Conservation (phyloP, 2,888 invertebrate species). For the Cantharis lateralis region DNA sequence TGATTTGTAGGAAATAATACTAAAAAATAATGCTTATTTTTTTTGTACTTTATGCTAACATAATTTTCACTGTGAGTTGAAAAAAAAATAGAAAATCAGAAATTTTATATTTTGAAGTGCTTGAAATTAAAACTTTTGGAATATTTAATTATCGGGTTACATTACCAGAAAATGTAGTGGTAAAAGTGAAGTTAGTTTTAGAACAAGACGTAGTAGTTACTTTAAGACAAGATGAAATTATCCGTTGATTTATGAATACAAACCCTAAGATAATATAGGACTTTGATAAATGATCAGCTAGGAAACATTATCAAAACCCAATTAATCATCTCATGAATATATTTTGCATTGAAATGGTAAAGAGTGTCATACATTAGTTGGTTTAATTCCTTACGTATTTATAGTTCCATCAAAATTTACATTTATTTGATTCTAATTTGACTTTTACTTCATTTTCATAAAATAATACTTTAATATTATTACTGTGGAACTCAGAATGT, state of each 20-base stretch:
- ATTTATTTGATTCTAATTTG: background rate
- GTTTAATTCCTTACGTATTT: background rate
- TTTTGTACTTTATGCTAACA: background rate
- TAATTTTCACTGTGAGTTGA: no score
- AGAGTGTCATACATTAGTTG: background rate
- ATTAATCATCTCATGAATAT: slow-evolving; percentile 29
- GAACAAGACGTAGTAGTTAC: slow-evolving; percentile 26
- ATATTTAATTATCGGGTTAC: background rate
- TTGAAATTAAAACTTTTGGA: background rate
- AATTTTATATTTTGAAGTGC: no score
- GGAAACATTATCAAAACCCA: slow-evolving; percentile 29
- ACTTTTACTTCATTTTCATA: background rate
- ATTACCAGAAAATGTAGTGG: background rate
- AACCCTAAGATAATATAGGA: slow-evolving; percentile 28
- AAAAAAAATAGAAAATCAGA: no score
- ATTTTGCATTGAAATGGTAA: slow-evolving; percentile 17
- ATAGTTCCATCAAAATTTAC: background rate
- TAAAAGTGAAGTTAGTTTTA: slow-evolving; percentile 20
- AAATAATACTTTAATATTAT: background rate
- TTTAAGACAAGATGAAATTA: slow-evolving; percentile 25
- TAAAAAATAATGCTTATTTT: background rate
- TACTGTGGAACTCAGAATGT: background rate
- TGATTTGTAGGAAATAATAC: background rate
- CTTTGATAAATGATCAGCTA: slow-evolving; percentile 30
- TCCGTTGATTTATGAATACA: slow-evolving; percentile 33